Evolutionary conservation across 2,888 invertebrate genomes (phyloP), one percentile per base, ranked within the genome.

Genomic region (Phengaris alcon): DNA sequence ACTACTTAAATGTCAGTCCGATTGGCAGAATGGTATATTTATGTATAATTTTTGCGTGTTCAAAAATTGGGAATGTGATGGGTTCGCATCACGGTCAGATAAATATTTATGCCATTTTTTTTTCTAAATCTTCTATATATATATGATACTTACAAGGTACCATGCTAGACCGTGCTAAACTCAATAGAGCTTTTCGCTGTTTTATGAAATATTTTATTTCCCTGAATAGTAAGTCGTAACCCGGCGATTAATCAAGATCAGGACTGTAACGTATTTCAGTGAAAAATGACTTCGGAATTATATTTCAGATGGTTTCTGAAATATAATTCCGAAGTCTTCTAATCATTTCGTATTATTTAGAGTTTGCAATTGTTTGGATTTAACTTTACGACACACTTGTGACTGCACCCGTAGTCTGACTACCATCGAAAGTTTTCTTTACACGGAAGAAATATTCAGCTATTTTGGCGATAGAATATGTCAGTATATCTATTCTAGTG

Each of bases 241-340:
- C 22, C 22, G 22, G 22, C 59, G 35, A 64, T 64, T 64, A 64
- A 64, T 64, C 64, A 64, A 64, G 12, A 64, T 64, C 64, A 44
- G 64, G 13, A 64, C 59, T 59, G 64, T 35, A 64, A 44, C 64
- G 64, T 35, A 64, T 64, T 44, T 64, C 64, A 44, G 35, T 64
- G 44, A 64, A 44, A 64, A 64, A 64, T 64, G 35, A 35, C 35
- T 64, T 35, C 6, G 64, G 64, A 64, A 64, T 64, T 64, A 13
- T 12, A 64, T 22, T 35, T 64, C 64, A 12, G 35, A 64, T 64
- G 35, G 64, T 35, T 64, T 35, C 44, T 22, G 22, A 22, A 22
- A 22, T 22, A 22, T 0, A 22, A 22, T 22, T 22, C 22, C 22
- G 22, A 2, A 64, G 64, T 64, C 22, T 15, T 22, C 1, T 1